Percentiles rank a stretch among this genome's conserved stretches.
Evolutionary conservation across 2,888 invertebrate species (phyloP).

Genomic region (Meghimatium bilineatum): DNA sequence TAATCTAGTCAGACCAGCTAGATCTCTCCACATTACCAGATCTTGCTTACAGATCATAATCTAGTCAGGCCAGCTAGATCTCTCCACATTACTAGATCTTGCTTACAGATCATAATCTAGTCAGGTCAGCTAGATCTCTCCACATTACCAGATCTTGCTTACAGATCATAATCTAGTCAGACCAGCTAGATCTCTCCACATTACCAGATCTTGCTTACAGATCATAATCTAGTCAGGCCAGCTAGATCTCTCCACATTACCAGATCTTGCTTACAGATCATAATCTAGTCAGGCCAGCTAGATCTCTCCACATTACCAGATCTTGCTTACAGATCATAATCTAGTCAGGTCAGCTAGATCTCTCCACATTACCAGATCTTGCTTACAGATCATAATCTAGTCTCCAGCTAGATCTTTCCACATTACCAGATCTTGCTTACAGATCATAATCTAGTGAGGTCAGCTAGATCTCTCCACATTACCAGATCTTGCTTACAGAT

Average conservation of each 20-base stretch:
- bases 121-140: constrained; percentile 87
- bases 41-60: constrained; percentile 76
- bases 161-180: not conserved
- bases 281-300: constrained; percentile 80
- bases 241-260: constrained; percentile 95
- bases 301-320: not conserved
- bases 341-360: constrained; percentile 87
- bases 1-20: constrained; percentile 84
- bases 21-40: constrained; percentile 95
- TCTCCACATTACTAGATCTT: constrained; percentile 96
- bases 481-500: constrained; percentile 84
- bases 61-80: constrained; percentile 83
- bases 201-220: constrained; percentile 85
- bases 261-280: constrained; percentile 95
- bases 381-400: not conserved
- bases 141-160: constrained; percentile 90
- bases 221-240: constrained; percentile 67
- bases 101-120: not conserved
- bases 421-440: constrained; percentile 91
- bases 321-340: not conserved
- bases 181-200: constrained; percentile 93
- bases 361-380: constrained; percentile 95
- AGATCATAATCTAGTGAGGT: not conserved
- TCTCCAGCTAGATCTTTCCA: constrained; percentile 88
- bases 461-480: constrained; percentile 93